Conservation (phyloP, 2,113 vertebrate species). For the Salvelinus sp. region DNA sequence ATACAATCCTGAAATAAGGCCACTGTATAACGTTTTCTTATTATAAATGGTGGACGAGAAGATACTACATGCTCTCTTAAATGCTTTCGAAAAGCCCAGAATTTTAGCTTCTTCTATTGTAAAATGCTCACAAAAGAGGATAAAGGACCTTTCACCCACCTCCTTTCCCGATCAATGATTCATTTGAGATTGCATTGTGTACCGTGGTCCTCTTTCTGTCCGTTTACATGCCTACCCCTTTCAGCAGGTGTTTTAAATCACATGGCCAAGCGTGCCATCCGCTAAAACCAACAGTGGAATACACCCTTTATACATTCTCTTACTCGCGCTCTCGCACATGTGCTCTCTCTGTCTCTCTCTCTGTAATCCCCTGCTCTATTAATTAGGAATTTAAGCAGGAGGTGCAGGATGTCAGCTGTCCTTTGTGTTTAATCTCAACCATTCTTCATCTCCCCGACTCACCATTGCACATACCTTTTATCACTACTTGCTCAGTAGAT, state of each 20-base stretch:
- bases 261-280: neutral
- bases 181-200: neutral
- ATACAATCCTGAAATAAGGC: too few relatives aligned
- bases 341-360: neutral
- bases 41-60: too few relatives aligned
- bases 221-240: neutral
- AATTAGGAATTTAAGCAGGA: slow-evolving; percentile 45
- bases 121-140: neutral
- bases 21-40: too few relatives aligned
- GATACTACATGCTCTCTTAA: too few relatives aligned
- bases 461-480: neutral
- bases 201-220: neutral
- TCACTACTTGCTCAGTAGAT: neutral
- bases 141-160: neutral
- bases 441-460: neutral
- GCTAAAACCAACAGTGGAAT: neutral
- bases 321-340: neutral
- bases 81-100: too few relatives aligned
- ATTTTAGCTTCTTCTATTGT: too few relatives aligned
- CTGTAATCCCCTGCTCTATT: slow-evolving; percentile 38
- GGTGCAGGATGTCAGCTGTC: slow-evolving; percentile 46
- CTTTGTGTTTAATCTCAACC: slow-evolving; percentile 27
- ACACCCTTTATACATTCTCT: neutral
- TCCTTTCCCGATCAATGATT: neutral
- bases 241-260: neutral